phyloP scores from a whole-genome alignment of 2,888 invertebrate species.

The Mesorhabditis belari region DNA sequence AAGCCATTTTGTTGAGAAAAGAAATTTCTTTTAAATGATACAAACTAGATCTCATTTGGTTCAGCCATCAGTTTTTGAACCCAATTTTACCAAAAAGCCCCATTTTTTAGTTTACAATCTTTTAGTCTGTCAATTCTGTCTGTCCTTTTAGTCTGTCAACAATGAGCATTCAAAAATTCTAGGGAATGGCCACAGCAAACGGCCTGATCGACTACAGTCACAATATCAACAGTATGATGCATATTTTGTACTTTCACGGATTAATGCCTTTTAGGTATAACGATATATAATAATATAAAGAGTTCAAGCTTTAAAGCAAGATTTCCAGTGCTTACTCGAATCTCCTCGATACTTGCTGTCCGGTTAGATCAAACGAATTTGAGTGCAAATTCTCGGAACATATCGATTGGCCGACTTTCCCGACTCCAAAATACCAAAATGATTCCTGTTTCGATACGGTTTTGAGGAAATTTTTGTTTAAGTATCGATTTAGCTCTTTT shows the following conservation, averaged over 20 bases:
- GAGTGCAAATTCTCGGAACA: conserved; percentile 15
- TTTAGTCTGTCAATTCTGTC: no score
- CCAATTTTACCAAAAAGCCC: no score
- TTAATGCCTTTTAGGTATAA: no score
- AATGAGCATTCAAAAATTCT: conserved; percentile 5
- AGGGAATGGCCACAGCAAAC: conserved; percentile 50
- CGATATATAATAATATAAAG: no score
- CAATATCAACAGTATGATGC: conserved; percentile 34
- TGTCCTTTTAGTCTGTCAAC: no score
- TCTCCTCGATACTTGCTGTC: conserved; percentile 15
- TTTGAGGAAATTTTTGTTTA: not conserved
- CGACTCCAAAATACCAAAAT: conserved; percentile 15
- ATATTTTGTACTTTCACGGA: conserved; percentile 36
- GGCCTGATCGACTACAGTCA: conserved; percentile 36
- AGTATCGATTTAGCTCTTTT: not conserved
- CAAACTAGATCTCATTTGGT: no score
- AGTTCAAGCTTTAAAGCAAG: not conserved
- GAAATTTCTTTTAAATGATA: no score
- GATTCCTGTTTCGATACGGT: conserved; percentile 20
- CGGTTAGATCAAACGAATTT: conserved; percentile 15
- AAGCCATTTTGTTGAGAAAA: no score
- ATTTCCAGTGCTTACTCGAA: conserved; percentile 12
- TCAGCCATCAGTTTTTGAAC: no score
- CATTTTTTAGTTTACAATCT: no score
- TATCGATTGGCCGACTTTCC: conserved; percentile 15